phyloP scores from a whole-genome alignment of 2,888 invertebrate species.

The Macrosoma leucophasiata region DNA sequence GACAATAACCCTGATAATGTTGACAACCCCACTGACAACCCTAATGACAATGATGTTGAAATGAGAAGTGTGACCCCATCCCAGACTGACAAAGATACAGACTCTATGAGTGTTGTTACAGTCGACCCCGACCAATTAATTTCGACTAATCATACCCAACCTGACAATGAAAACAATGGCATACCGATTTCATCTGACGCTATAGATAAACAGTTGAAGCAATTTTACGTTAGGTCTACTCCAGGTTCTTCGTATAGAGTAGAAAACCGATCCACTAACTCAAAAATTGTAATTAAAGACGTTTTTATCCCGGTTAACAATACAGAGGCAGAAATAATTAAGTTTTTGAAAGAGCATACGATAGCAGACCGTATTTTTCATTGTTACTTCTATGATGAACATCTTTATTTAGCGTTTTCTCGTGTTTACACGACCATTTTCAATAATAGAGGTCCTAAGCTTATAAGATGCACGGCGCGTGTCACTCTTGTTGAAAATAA shows the following conservation, averaged over 20 bases:
- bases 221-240: conserved; percentile 25
- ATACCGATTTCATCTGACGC: no score
- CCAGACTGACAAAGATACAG: no score
- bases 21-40: not conserved
- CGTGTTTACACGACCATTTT: conserved; percentile 16
- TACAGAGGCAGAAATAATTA: conserved; percentile 19
- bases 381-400: conserved; percentile 15
- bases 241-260: conserved; percentile 23
- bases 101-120: no score
- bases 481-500: conserved; percentile 16
- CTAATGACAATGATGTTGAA: conserved; percentile 4
- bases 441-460: conserved; percentile 17
- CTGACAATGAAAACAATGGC: conserved; percentile 12
- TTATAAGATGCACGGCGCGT: conserved; percentile 8
- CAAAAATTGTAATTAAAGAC: conserved; percentile 18
- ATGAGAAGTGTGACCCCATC: conserved; percentile 1
- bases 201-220: conserved; percentile 30
- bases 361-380: conserved; percentile 10
- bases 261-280: conserved; percentile 25
- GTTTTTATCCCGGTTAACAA: conserved; percentile 25
- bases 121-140: no score
- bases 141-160: conserved; percentile 6
- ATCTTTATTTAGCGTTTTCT: conserved; percentile 16
- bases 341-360: conserved; percentile 20
- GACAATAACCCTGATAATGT: conserved; percentile 2